Evolutionary conservation across 2,113 vertebrate genomes (phyloP).

Genomic region (Progne subis): DNA sequence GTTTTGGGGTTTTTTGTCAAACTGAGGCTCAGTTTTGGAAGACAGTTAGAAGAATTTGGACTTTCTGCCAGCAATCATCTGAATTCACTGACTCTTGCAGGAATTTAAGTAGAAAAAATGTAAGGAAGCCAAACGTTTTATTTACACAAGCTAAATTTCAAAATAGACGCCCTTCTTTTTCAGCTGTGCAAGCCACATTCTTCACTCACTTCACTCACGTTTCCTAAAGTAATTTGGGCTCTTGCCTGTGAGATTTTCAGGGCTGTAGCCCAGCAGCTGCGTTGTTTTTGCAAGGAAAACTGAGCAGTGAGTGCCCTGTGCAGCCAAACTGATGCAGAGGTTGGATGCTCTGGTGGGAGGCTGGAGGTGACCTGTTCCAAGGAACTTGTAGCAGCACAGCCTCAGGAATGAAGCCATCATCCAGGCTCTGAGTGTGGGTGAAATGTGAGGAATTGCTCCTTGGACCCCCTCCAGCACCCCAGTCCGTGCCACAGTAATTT

Average conservation of each 20-base stretch:
- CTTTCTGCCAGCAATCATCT: neutral
- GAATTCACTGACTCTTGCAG: neutral
- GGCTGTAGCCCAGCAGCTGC: neutral
- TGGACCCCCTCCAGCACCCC: conserved; percentile 24
- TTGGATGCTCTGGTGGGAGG: neutral
- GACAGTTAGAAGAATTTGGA: neutral
- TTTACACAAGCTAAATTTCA: conserved; percentile 25
- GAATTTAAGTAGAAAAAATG: conserved; percentile 16
- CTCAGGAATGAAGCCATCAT: conserved; percentile 42
- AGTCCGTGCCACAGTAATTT: conserved; percentile 24
- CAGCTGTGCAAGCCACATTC: conserved; percentile 10
- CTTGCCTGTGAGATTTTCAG: neutral
- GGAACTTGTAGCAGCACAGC: conserved; percentile 17
- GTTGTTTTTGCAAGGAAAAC: conserved; percentile 9
- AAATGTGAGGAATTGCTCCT: conserved; percentile 61
- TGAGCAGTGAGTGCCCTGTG: neutral
- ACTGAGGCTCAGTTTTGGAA: neutral
- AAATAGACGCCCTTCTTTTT: conserved; percentile 1
- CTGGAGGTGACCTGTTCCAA: conserved; percentile 45
- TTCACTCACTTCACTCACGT: neutral
- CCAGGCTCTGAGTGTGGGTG: conserved; percentile 50
- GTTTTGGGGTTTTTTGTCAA: neutral
- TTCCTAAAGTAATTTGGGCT: conserved; percentile 6
- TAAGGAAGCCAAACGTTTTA: neutral
- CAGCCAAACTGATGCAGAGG: neutral